Evolutionary conservation across 2,888 invertebrate genomes (phyloP).

Genomic region (Venustoraphidia nigricollis): DNA sequence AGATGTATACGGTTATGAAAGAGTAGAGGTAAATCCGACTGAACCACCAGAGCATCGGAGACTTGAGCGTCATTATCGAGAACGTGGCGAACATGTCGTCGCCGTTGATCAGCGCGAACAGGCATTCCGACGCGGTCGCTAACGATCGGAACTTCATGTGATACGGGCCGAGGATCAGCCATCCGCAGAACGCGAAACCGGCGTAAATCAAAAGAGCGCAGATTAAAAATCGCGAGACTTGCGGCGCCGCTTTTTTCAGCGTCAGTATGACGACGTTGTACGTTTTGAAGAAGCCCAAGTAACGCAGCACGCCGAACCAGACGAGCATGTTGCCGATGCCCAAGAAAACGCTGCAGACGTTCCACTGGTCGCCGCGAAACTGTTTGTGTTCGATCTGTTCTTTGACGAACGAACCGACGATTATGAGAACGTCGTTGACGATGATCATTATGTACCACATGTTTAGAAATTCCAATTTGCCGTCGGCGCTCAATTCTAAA

Average conservation of each 20-base stretch:
- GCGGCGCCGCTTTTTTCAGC: too few species aligned
- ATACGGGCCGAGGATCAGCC: constrained; percentile 95
- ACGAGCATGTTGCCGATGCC: constrained; percentile 91
- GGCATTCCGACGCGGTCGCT: constrained; percentile 87
- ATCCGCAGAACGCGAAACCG: too few species aligned
- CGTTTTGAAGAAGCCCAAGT: too few species aligned
- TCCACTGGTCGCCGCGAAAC: constrained; percentile 80
- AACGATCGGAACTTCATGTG: constrained; percentile 88
- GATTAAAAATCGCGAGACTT: too few species aligned
- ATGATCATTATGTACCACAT: constrained; percentile 97
- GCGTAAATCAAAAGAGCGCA: constrained; percentile 84
- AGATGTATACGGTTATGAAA: constrained; percentile 93
- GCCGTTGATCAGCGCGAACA: constrained; percentile 93
- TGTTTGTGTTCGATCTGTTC: constrained; percentile 85
- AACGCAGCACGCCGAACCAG: constrained; percentile 93
- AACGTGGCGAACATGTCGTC: constrained; percentile 99
- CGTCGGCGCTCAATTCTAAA: constrained; percentile 57
- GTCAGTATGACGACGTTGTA: too few species aligned
- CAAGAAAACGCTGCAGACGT: constrained; percentile 82
- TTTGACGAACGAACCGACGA: constrained; percentile 88
- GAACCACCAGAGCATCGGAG: constrained; percentile 81
- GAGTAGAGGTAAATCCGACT: constrained; percentile 86
- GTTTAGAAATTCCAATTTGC: constrained; percentile 82
- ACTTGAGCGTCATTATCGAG: constrained; percentile 76
- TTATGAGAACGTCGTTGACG: constrained; percentile 82